Evolutionary conservation across 2,113 vertebrate genomes (phyloP).

Genomic region (Rhadina sibilatrix): DNA sequence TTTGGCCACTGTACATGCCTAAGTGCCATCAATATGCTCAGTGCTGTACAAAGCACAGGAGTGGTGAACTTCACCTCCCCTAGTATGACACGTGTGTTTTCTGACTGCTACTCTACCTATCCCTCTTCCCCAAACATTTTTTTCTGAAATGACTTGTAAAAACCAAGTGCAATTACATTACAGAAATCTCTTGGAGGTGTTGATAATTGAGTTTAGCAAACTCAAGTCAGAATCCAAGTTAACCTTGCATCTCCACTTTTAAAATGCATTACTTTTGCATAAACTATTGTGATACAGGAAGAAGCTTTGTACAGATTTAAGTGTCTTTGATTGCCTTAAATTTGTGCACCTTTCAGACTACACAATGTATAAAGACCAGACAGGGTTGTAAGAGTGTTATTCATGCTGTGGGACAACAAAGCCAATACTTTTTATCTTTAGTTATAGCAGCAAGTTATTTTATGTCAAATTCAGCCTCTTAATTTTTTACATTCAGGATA

Average conservation of each 20-base stretch:
- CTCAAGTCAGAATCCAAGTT: neutral
- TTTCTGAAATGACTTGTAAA: neutral
- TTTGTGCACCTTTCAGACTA: neutral
- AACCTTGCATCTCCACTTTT: neutral
- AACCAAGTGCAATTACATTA: neutral
- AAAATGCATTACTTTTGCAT: neutral
- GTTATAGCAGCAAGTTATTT: neutral
- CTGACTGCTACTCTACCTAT: neutral
- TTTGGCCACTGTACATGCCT: neutral
- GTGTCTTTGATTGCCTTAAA: neutral
- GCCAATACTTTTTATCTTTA: neutral
- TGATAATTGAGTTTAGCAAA: neutral
- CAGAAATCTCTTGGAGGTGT: neutral
- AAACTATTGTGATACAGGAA: neutral
- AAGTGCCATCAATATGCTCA: fast-evolving
- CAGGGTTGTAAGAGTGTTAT: neutral
- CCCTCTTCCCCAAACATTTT: neutral
- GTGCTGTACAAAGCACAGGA: neutral
- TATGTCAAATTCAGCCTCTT: neutral
- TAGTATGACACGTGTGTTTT: neutral
- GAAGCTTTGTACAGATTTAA: neutral
- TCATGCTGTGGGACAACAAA: neutral
- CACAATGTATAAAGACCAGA: neutral
- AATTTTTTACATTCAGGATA: neutral
- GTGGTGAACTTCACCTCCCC: neutral